Conservation (phyloP, 2,797 vertebrate species). For the Chaunax sp. region DNA sequence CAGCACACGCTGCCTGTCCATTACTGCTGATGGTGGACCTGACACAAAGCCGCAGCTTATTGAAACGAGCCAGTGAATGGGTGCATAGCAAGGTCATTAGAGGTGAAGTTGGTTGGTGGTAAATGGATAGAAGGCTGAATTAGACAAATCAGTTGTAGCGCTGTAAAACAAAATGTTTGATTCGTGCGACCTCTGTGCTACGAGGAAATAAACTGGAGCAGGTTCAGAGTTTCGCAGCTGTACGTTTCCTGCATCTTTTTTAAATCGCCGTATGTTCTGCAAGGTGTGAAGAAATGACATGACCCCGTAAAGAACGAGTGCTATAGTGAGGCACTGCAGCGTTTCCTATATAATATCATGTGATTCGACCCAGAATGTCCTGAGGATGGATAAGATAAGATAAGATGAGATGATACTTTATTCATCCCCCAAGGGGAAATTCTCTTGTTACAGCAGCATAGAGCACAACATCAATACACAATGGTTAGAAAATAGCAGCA, state of each 20-base stretch:
- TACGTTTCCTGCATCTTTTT: slow-evolving; percentile 27
- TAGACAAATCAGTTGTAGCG: slow-evolving; percentile 16
- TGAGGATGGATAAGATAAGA: no score
- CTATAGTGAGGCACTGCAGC: no score
- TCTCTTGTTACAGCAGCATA: no score
- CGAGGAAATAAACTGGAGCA: slow-evolving; percentile 1
- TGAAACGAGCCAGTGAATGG: slow-evolving; percentile 59
- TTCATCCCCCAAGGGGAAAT: no score
- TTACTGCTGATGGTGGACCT: slow-evolving; percentile 75
- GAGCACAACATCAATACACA: no score
- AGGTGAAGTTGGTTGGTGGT: slow-evolving; percentile 57
- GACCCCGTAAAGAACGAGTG: no score
- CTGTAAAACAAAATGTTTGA: background rate
- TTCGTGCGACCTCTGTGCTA: slow-evolving; percentile 12
- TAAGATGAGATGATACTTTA: no score
- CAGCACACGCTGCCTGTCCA: slow-evolving; percentile 55
- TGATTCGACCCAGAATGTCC: no score
- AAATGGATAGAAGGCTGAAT: slow-evolving; percentile 32
- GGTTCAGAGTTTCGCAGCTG: background rate
- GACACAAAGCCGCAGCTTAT: slow-evolving; percentile 68
- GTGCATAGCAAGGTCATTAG: slow-evolving; percentile 59
- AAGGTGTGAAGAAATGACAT: slow-evolving; percentile 7
- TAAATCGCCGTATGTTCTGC: background rate
- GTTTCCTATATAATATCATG: no score
- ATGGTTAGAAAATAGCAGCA: no score